Evolutionary conservation across 2,797 vertebrate genomes (phyloP).

Genomic region (Cynodonichthys magdalenae): DNA sequence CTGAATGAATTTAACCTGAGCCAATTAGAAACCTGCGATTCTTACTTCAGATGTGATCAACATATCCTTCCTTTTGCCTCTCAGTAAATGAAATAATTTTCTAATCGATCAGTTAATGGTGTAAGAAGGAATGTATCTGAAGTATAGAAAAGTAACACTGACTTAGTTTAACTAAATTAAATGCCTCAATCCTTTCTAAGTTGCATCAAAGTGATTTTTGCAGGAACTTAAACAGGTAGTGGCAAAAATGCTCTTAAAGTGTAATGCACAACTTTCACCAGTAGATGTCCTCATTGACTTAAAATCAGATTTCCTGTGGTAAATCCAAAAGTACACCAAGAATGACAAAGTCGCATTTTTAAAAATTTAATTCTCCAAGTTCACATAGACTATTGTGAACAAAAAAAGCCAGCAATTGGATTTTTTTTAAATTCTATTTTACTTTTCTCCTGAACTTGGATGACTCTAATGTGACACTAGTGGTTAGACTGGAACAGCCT

Average conservation of each 20-base stretch:
- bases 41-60: neutral
- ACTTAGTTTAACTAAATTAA: neutral
- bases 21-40: constrained; percentile 31
- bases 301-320: neutral
- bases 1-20: constrained; percentile 56
- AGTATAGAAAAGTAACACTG: neutral
- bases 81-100: neutral
- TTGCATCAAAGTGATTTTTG: constrained; percentile 1
- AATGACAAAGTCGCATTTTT: neutral
- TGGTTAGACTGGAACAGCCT: constrained; percentile 29
- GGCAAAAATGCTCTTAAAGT: neutral
- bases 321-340: neutral
- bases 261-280: constrained; percentile 49
- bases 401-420: constrained; percentile 9
- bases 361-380: neutral
- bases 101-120: neutral
- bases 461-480: constrained; percentile 42
- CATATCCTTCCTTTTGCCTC: constrained; percentile 13
- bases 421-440: neutral
- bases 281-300: constrained; percentile 52
- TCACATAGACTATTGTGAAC: neutral
- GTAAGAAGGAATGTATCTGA: neutral
- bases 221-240: neutral
- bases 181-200: neutral
- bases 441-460: neutral